Percentiles rank a stretch among this genome's conserved stretches.
Evolutionary conservation across 1,140 invertebrate species (phyloP).

Genomic region (Holcopasites calliopsidis): DNA sequence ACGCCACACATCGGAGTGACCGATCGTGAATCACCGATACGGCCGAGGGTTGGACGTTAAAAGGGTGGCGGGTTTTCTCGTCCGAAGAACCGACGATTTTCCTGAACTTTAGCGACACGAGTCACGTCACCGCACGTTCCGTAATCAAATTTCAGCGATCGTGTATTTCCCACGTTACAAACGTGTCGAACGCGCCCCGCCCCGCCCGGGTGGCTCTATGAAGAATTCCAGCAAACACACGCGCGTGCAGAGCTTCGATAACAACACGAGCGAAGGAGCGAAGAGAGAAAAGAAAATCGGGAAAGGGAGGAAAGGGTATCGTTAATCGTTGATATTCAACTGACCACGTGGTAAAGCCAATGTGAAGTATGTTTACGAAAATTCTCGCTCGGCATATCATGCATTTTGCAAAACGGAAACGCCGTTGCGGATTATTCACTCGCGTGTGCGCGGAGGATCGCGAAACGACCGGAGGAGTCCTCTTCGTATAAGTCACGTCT

Average conservation of each 20-base stretch:
- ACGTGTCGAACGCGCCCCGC: neutral
- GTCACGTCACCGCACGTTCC: neutral
- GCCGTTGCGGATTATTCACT: too few species aligned
- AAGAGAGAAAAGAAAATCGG: too few species aligned
- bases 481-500: neutral
- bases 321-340: too few species aligned
- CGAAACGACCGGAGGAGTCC: neutral
- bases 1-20: neutral
- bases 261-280: neutral
- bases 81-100: neutral
- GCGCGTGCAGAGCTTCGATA: neutral
- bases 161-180: neutral
- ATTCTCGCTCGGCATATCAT: neutral
- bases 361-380: conserved; percentile 1
- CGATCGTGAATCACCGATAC: conserved; percentile 13
- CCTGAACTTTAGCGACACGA: neutral
- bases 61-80: neutral
- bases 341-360: too few species aligned
- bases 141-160: conserved; percentile 22
- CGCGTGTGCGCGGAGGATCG: neutral
- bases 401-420: conserved; percentile 10
- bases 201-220: neutral
- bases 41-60: neutral
- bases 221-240: neutral
- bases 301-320: too few species aligned